Evolutionary conservation across 2,888 invertebrate genomes (phyloP).

Genomic region (Horisme vitalbata): DNA sequence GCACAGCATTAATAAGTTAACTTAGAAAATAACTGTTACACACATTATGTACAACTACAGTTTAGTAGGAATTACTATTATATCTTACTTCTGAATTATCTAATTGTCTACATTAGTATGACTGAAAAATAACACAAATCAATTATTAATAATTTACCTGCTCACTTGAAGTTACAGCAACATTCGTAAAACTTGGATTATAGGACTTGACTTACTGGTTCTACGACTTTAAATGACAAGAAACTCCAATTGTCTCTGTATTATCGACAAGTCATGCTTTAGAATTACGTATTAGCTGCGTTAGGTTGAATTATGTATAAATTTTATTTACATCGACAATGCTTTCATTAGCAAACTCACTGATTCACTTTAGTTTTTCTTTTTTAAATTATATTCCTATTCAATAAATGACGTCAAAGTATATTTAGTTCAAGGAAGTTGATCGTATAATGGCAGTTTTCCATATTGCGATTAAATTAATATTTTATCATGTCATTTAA

Average conservation of each 20-base stretch:
- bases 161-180: conserved; percentile 9
- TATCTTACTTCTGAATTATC: conserved; percentile 22
- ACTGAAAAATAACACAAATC: conserved; percentile 27
- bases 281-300: conserved; percentile 13
- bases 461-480: too few species aligned
- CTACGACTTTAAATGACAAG: background rate
- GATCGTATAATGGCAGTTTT: too few species aligned
- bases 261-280: conserved; percentile 20
- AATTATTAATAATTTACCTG: conserved; percentile 10
- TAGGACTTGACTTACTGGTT: background rate
- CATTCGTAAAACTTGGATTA: background rate
- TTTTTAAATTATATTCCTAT: background rate
- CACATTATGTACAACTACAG: conserved; percentile 31
- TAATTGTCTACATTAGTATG: conserved; percentile 23
- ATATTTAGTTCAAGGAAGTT: too few species aligned
- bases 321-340: conserved; percentile 21
- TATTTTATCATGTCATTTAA: too few species aligned
- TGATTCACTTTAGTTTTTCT: conserved; percentile 13
- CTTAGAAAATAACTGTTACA: conserved; percentile 14
- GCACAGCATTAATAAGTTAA: conserved; percentile 11
- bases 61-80: conserved; percentile 15
- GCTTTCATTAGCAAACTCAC: conserved; percentile 11
- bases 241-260: conserved; percentile 1
- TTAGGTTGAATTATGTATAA: conserved; percentile 14
- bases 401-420: too few species aligned